A percentile compares a stretch with the other conserved stretches of the same genome.
Evolutionary conservation across 1,140 invertebrate species (phyloP).

Genomic region (Marisa cornuarietis): DNA sequence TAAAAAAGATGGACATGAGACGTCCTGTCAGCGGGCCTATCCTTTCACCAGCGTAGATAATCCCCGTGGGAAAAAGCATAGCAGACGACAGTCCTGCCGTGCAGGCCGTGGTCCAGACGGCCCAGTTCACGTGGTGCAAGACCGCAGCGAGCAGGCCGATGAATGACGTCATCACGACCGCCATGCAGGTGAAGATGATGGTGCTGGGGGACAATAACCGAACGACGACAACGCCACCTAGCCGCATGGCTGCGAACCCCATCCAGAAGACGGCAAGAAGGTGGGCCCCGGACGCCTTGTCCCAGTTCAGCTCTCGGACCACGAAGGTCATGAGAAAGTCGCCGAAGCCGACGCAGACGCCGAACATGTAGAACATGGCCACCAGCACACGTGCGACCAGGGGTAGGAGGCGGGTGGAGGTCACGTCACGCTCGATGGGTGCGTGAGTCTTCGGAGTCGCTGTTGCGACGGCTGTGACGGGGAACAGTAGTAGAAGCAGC

Average conservation of each 20-base stretch:
- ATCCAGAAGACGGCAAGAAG: slow-evolving; percentile 8
- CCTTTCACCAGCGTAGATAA: neutral
- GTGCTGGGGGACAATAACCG: neutral
- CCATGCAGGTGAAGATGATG: neutral
- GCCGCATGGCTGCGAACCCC: neutral
- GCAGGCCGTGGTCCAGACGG: neutral
- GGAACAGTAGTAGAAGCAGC: neutral
- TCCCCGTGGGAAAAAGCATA: slow-evolving; percentile 8
- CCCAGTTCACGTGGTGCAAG: neutral
- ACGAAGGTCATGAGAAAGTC: slow-evolving; percentile 15
- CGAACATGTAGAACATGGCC: slow-evolving; percentile 5
- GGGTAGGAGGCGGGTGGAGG: neutral
- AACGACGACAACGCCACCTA: slow-evolving; percentile 3
- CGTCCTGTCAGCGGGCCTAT: neutral
- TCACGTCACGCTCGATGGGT: neutral
- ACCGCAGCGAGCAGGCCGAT: neutral
- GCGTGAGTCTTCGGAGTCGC: neutral
- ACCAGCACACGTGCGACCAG: neutral
- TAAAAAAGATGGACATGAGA: neutral
- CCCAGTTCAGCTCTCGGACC: slow-evolving; percentile 11
- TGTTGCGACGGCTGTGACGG: neutral
- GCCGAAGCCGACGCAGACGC: neutral
- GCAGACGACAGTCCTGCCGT: slow-evolving; percentile 2
- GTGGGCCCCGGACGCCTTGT: neutral
- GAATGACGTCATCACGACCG: neutral